Base-by-base conservation (phyloP, 2,888 invertebrate species). In the Drosophila falleni region DNA sequence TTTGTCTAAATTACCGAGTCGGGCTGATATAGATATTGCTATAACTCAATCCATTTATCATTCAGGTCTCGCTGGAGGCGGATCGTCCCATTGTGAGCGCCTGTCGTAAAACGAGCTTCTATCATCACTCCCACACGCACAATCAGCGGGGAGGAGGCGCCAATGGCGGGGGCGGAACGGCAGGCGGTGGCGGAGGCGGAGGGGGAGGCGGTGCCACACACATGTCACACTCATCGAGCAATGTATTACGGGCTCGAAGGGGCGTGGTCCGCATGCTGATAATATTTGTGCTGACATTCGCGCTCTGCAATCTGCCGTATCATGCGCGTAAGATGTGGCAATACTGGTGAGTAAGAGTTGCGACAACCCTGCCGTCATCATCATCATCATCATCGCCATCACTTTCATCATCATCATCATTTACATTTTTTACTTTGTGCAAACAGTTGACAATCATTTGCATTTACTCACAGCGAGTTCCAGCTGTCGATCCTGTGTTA, bases 191-290 rank as follows among this genome's bases (percentile, higher is more conserved):
- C n/a, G n/a, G n/a, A n/a, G n/a, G n/a, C n/a, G 63, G 63, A 6
- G 69, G 49, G 6, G 66, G 59, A 19, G 76, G 58, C 5, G 62
- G 89, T 13, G 93, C 93, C 76, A 93, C 94, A 68, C 95, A 95
- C 89, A 94, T 95, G 88, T 95, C 95, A 35, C 95, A 95, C 78
- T 94, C 96, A 51, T 96, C 96, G 54, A 95, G 95, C 82, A 96
- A 96, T 91, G 96, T 96, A 11, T 92, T 97, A 70, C 94, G 95
- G 56, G 97, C 97, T 29, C 94, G 97, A 19, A 94, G 97, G 35
- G 96, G 97, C 51, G 98, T 98, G 53, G 97, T 98, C 79, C 95
- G 97, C 73, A 96, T 98, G 95, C 94, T 98, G 80, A 96, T 98
- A 72, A 96, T 97, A 31, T 96, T 98, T 51, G 97, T 98, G 53